These are phyloP conservation scores for Euclidia mi DNA, from an alignment of 2,888 invertebrate species.

Conservation along the genomic window DNA sequence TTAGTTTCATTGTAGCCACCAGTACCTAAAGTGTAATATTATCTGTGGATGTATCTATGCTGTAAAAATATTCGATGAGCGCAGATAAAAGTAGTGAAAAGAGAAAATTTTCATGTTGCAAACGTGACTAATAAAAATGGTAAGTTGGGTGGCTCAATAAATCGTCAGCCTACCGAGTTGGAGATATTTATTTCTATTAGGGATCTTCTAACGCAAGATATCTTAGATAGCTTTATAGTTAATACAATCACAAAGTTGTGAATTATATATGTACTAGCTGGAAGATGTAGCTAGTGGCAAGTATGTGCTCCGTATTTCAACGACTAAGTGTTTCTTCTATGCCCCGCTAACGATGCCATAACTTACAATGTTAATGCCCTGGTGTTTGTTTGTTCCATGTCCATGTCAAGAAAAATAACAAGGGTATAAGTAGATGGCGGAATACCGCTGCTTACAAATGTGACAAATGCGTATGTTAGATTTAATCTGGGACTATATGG, in stretches of 20 bases:
- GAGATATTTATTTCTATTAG: constrained; percentile 86
- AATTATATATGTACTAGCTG: constrained; percentile 6
- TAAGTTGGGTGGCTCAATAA: constrained; percentile 76
- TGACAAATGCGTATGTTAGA: too few species aligned
- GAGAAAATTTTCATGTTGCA: constrained; percentile 72
- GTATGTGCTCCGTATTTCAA: too few species aligned
- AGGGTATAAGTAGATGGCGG: too few species aligned
- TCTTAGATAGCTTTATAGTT: constrained; percentile 34
- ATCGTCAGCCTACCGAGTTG: constrained; percentile 71
- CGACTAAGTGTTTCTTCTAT: too few species aligned
- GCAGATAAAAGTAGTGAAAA: constrained; percentile 64
- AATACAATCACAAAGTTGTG: constrained; percentile 23
- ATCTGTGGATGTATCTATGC: constrained; percentile 3
- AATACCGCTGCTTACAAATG: too few species aligned
- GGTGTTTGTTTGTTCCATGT: too few species aligned
- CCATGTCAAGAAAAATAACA: too few species aligned
- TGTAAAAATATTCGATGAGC: constrained; percentile 57
- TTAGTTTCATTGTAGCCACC: constrained; percentile 42
- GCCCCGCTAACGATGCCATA: too few species aligned
- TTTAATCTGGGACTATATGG: too few species aligned
- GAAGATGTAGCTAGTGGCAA: too few species aligned
- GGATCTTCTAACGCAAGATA: constrained; percentile 60
- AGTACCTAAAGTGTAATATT: too few species aligned
- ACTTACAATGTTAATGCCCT: too few species aligned
- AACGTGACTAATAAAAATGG: constrained; percentile 85